phyloP scores from a whole-genome alignment of 2,888 invertebrate species.

The Scelioninae gen. 1 region DNA sequence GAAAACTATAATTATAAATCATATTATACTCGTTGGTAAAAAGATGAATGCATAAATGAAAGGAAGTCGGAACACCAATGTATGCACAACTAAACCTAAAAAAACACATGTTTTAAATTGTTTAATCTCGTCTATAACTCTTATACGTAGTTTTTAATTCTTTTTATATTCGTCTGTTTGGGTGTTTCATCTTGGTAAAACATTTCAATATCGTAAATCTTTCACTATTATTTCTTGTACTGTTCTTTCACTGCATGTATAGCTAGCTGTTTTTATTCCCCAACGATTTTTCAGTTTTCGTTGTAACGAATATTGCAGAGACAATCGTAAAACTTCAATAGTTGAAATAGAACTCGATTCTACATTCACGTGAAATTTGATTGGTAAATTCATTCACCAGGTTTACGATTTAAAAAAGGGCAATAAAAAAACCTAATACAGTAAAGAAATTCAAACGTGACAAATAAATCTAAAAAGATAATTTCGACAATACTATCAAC shows the following conservation, averaged over 20 bases:
- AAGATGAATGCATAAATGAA: not conserved
- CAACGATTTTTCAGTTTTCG: constrained; percentile 48
- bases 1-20: not conserved
- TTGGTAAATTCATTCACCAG: constrained; percentile 57
- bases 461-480: not conserved
- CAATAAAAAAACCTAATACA: not conserved
- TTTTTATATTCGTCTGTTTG: constrained; percentile 31
- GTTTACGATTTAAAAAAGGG: constrained; percentile 30
- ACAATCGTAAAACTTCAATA: constrained; percentile 61
- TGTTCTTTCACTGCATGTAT: constrained; percentile 32
- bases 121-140: constrained; percentile 29
- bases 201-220: constrained; percentile 62
- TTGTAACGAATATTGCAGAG: constrained; percentile 61
- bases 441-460: not conserved
- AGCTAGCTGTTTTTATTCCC: constrained; percentile 31
- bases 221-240: constrained; percentile 32
- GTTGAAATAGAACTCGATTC: constrained; percentile 37
- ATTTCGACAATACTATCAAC: too few relatives aligned
- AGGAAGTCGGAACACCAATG: not conserved
- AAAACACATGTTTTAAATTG: constrained; percentile 23
- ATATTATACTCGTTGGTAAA: not conserved
- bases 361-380: constrained; percentile 50
- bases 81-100: constrained; percentile 1
- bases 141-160: constrained; percentile 42
- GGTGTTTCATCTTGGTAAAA: constrained; percentile 36